These are phyloP conservation scores for Nesoenas mayeri DNA, from an alignment of 2,113 vertebrate species.

Conservation along the genomic window DNA sequence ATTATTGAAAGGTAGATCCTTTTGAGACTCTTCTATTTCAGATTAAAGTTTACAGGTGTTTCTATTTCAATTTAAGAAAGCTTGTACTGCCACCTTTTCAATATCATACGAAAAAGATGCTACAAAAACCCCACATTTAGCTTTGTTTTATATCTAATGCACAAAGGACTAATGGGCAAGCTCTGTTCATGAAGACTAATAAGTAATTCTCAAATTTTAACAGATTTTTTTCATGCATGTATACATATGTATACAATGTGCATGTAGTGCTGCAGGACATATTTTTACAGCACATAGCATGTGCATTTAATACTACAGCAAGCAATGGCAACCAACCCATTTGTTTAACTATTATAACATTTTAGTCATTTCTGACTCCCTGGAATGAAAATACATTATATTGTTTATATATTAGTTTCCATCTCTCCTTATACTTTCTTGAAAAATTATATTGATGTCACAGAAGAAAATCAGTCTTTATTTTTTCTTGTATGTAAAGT, in stretches of 20 bases:
- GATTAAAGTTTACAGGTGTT: background rate
- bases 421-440: background rate
- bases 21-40: background rate
- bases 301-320: background rate
- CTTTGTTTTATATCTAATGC: background rate
- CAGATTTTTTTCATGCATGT: background rate
- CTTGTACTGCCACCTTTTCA: background rate
- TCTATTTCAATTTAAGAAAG: background rate
- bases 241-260: background rate
- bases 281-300: background rate
- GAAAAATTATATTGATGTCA: background rate
- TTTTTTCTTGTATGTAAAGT: background rate
- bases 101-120: background rate
- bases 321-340: fast-evolving
- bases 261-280: background rate
- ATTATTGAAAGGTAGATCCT: background rate
- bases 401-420: background rate
- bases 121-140: background rate
- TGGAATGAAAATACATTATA: background rate
- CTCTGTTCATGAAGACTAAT: background rate
- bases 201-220: background rate
- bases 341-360: background rate
- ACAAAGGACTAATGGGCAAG: background rate
- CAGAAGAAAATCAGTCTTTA: background rate
- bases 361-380: background rate